Conservation (phyloP, 2,797 vertebrate species). For the Euphonia xanthogaster region DNA sequence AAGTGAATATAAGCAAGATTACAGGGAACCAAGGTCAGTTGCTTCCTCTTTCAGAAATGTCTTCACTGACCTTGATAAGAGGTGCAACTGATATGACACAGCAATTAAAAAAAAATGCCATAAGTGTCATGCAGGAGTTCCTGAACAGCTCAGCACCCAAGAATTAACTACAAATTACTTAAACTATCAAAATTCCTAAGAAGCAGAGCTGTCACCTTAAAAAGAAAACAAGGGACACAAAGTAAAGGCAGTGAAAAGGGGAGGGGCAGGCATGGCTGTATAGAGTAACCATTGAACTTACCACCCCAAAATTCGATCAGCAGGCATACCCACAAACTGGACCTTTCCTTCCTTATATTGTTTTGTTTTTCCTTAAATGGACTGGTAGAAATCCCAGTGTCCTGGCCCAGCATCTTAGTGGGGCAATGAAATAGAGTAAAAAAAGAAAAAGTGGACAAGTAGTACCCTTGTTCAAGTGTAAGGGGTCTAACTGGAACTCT, state of each 20-base stretch:
- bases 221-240: conserved; percentile 30
- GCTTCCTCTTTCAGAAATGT: neutral
- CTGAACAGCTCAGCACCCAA: neutral
- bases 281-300: conserved; percentile 65
- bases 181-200: neutral
- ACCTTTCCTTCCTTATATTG: conserved; percentile 64
- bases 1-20: neutral
- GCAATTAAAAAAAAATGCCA: neutral
- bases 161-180: neutral
- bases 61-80: neutral
- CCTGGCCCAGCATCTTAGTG: conserved; percentile 68
- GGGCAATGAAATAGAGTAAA: conserved; percentile 68
- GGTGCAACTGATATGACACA: neutral
- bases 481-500: conserved; percentile 53
- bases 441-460: conserved; percentile 63
- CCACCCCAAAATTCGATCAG: conserved; percentile 64
- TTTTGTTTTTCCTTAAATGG: conserved; percentile 70
- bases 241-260: conserved; percentile 42
- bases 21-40: neutral
- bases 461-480: conserved; percentile 50
- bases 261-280: conserved; percentile 56
- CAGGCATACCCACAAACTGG: conserved; percentile 67
- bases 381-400: conserved; percentile 69
- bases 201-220: conserved; percentile 35
- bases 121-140: conserved; percentile 47